These are phyloP conservation scores for Bombus difficillimus DNA, from an alignment of 1,140 invertebrate genomes.

Conservation along the genomic window DNA sequence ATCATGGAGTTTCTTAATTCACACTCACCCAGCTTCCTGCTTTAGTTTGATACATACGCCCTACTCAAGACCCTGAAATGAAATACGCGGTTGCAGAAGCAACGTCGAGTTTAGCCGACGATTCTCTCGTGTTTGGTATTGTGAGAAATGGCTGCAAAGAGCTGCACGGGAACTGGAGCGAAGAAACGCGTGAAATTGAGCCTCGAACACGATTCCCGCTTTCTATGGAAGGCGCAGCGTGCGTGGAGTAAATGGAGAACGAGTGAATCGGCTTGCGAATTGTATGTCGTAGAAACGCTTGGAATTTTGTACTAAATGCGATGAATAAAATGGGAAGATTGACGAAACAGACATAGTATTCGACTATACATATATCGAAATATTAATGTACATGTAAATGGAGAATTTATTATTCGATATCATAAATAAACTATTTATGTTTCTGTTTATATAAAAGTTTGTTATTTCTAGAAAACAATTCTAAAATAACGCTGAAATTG, in stretches of 20 bases:
- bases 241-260: constrained; percentile 9
- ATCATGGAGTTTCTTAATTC: background rate
- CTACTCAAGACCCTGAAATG: background rate
- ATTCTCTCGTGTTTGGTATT: background rate
- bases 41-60: background rate
- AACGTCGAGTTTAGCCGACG: background rate
- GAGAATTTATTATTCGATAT: background rate
- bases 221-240: background rate
- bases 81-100: background rate
- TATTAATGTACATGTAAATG: background rate
- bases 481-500: background rate
- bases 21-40: constrained; percentile 5
- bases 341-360: background rate
- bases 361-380: too few relatives aligned
- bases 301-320: background rate
- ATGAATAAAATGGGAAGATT: background rate
- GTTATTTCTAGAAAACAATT: background rate
- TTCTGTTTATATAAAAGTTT: too few relatives aligned
- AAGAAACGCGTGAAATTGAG: constrained; percentile 25
- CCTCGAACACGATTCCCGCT: background rate
- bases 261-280: background rate
- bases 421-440: too few relatives aligned
- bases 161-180: constrained; percentile 5
- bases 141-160: background rate
- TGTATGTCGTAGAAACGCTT: background rate